Conservation (phyloP, 1,140 invertebrate species). For the Druon quercuslanigerum region DNA sequence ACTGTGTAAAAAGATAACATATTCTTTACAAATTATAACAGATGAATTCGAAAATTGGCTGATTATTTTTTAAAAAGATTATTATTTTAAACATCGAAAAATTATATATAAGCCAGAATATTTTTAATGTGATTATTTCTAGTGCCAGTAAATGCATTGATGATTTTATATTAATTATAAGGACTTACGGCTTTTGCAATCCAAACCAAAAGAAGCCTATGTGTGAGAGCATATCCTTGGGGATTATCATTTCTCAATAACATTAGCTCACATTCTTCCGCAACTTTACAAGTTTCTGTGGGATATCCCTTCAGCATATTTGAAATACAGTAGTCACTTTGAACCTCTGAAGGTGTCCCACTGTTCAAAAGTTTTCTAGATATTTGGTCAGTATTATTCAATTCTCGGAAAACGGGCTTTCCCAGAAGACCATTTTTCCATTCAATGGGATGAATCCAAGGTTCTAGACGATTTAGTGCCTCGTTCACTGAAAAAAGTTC, state of each 20-base stretch:
- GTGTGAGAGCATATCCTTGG: neutral
- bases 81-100: neutral
- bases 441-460: neutral
- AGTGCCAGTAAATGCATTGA: neutral
- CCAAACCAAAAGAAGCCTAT: neutral
- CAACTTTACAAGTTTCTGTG: neutral
- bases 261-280: slow-evolving; percentile 1
- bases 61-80: neutral
- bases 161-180: neutral
- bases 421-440: neutral
- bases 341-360: neutral
- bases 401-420: neutral
- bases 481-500: neutral
- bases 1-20: neutral
- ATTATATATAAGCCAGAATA: neutral
- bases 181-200: neutral
- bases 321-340: slow-evolving; percentile 1
- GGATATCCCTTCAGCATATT: neutral
- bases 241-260: slow-evolving; percentile 8
- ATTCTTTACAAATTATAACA: neutral
- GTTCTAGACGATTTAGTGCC: neutral
- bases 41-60: neutral
- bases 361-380: neutral
- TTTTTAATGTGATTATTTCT: neutral
- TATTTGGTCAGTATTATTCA: neutral